These are phyloP conservation scores for Gymnorhina tibicen DNA, from an alignment of 2,113 vertebrate species.

Conservation along the genomic window DNA sequence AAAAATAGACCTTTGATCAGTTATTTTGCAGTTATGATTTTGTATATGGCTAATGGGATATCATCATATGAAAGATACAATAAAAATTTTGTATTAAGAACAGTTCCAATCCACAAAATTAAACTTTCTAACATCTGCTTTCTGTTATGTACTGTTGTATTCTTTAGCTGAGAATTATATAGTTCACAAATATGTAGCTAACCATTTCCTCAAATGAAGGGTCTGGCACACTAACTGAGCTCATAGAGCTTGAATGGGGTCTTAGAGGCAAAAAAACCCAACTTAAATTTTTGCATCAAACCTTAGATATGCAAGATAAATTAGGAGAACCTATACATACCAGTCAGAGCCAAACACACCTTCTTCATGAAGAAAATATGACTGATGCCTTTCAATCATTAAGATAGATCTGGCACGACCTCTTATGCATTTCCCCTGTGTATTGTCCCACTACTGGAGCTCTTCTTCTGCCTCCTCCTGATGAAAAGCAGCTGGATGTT, in stretches of 20 bases:
- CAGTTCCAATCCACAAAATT: neutral
- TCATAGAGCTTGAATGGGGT: neutral
- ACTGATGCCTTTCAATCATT: neutral
- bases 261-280: neutral
- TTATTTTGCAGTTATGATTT: slow-evolving; percentile 35
- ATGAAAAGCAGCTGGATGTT: neutral
- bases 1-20: neutral
- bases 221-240: neutral
- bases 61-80: slow-evolving; percentile 34
- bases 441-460: neutral
- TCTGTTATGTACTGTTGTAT: slow-evolving; percentile 16
- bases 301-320: neutral
- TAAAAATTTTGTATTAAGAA: slow-evolving; percentile 35
- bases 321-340: neutral
- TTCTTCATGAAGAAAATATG: neutral
- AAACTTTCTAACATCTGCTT: slow-evolving; percentile 19
- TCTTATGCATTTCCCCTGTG: neutral
- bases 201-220: neutral
- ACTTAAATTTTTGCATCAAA: neutral
- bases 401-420: neutral
- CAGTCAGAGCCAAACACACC: neutral
- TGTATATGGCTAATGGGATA: neutral
- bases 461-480: neutral
- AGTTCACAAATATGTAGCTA: slow-evolving; percentile 33
- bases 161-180: slow-evolving; percentile 48